Evolutionary conservation across 2,888 invertebrate species (phyloP).

Genomic region (Trilocha varians): DNA sequence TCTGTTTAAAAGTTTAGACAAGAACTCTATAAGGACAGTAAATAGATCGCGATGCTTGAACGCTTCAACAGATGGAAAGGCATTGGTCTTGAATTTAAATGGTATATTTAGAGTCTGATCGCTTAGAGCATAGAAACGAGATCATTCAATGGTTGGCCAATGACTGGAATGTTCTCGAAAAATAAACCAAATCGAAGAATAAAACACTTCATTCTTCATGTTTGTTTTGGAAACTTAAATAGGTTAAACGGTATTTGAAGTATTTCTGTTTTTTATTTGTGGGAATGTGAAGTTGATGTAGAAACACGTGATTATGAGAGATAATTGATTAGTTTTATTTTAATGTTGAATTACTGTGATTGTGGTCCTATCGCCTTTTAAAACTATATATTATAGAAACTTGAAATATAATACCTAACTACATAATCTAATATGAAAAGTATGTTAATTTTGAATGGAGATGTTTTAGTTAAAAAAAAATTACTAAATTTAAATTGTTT

Average conservation of each 20-base stretch:
- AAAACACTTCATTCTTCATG: conserved; percentile 34
- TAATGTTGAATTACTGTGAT: no score
- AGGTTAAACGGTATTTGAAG: neutral
- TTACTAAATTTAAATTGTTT: no score
- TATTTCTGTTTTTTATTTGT: neutral
- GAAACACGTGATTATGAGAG: no score
- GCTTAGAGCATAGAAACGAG: conserved; percentile 64
- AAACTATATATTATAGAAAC: no score
- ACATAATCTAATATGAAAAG: no score
- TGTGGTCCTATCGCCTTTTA: no score
- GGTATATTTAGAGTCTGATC: conserved; percentile 57
- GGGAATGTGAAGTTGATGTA: no score
- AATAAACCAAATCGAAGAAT: conserved; percentile 49
- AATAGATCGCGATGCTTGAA: conserved; percentile 48
- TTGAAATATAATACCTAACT: no score
- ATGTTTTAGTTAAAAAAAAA: no score
- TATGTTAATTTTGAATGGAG: no score
- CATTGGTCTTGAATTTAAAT: conserved; percentile 66
- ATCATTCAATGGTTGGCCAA: conserved; percentile 58
- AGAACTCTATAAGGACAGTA: conserved; percentile 26
- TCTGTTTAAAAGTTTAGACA: no score
- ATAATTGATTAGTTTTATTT: no score
- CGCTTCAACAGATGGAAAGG: conserved; percentile 42
- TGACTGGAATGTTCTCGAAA: conserved; percentile 55
- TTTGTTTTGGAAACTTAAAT: neutral